Conservation (phyloP, 1,140 invertebrate species). For the Aporrectodea caliginosa region DNA sequence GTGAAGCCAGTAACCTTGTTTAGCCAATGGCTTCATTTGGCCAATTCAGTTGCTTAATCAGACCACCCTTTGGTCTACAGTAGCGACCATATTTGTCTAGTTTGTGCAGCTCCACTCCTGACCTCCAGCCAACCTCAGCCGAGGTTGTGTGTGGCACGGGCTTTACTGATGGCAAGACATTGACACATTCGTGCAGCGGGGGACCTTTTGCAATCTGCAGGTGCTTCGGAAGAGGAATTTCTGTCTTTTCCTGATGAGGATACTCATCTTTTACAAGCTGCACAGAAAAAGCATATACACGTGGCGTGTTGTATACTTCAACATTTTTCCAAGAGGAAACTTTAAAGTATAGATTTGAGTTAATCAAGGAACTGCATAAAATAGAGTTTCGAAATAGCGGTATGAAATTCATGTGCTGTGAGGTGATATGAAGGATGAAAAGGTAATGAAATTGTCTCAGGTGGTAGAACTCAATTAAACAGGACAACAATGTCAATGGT, state of each 20-base stretch:
- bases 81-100: constrained; percentile 51
- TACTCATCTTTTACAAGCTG: constrained; percentile 22
- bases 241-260: not conserved
- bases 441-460: too few species aligned
- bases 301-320: too few species aligned
- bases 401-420: too few species aligned
- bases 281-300: too few species aligned
- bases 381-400: too few species aligned
- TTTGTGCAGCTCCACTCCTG: constrained; percentile 35
- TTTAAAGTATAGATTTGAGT: too few species aligned
- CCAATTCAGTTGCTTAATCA: constrained; percentile 52
- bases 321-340: too few species aligned
- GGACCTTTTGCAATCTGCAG: constrained; percentile 44
- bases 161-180: constrained; percentile 46
- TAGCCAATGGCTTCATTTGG: constrained; percentile 47
- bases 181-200: constrained; percentile 48
- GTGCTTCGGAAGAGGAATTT: constrained; percentile 22
- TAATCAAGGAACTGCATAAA: too few species aligned
- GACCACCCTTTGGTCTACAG: constrained; percentile 45
- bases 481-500: too few species aligned
- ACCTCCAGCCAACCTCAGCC: constrained; percentile 48
- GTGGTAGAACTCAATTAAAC: too few species aligned
- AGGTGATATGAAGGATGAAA: too few species aligned
- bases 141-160: constrained; percentile 49
- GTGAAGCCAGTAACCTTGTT: too few species aligned